Percentiles rank a stretch among this genome's conserved stretches.
These are phyloP conservation scores for Atherinomorus stipes DNA, from an alignment of 2,113 vertebrate species.

Conservation along the genomic window DNA sequence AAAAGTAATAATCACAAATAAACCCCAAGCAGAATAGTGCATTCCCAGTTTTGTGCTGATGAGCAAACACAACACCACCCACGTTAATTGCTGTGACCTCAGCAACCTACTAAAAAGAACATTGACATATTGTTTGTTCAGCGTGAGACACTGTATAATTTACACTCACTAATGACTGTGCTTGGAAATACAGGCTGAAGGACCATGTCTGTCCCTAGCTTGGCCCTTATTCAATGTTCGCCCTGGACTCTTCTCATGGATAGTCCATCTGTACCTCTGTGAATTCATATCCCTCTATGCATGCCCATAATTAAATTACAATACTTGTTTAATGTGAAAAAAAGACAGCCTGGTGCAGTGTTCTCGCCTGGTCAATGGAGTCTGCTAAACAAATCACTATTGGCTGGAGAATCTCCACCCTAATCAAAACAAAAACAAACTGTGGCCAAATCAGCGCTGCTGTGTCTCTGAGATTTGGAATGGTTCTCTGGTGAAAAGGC, in stretches of 20 bases:
- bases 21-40: constrained; percentile 71
- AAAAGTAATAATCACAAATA: constrained; percentile 68
- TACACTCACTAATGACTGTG: constrained; percentile 83
- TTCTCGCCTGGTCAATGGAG: constrained; percentile 60
- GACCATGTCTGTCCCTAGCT: constrained; percentile 76
- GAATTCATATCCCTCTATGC: constrained; percentile 78
- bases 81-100: constrained; percentile 82
- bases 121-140: constrained; percentile 85
- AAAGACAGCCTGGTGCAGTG: constrained; percentile 42
- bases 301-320: constrained; percentile 79
- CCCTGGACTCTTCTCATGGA: constrained; percentile 76
- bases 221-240: constrained; percentile 78
- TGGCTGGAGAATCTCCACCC: constrained; percentile 66
- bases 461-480: constrained; percentile 57
- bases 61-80: constrained; percentile 78
- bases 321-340: constrained; percentile 66
- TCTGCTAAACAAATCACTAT: constrained; percentile 71
- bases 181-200: constrained; percentile 76
- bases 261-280: constrained; percentile 77
- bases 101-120: constrained; percentile 80
- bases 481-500: constrained; percentile 58
- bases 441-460: constrained; percentile 30
- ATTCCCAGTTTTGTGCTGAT: constrained; percentile 75
- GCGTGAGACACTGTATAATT: constrained; percentile 83
- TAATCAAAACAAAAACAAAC: constrained; percentile 74